Evolutionary conservation across 2,113 vertebrate genomes (phyloP), one percentile per base, ranked within the genome.

Genomic region (Andinoacara biseriatus): DNA sequence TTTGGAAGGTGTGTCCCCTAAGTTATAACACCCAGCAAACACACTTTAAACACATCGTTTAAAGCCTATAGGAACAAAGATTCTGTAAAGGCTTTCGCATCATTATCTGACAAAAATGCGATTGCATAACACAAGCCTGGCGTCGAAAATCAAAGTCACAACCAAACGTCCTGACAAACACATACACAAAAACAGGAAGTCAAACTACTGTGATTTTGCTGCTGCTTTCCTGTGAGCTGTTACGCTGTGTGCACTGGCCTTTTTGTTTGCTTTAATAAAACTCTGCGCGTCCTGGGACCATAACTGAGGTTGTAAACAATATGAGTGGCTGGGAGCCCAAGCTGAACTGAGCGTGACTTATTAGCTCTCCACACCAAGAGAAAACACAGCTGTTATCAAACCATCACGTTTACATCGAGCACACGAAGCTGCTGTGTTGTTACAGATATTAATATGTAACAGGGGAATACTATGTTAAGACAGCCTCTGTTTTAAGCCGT

Each of bases 181-280:
- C 49, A 49, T 7, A 31, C 46, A 72, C 29, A 76, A 58, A 90
- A 79, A 49, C 35, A 87, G 63, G 79, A 89, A 86, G 76, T 87
- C 1, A 35, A 18, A 57, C 18, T 43, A 9, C 38, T 63, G 67
- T 84, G 84, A 85, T 93, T 87, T 77, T 18, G 24, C 67, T 18
- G 60, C 26, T 13, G 6, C 33, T 74, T 67, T 49, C 17, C 11
- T 56, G 31, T 61, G 7, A 56, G 54, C 57, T 81, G 14, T 58
- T 31, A 4, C 11, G 38, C 15, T 62, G 57, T 69, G 65, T 46
- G 43, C 22, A 56, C 40, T 31, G 43, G 24, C 24, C 0, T 31
- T 29, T 85, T 35, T 90, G 76, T 83, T 90, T 87, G 82, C 76
- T 84, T 84, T 81, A 87, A 86, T 88, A 86, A 91, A 78, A 76